Conservation (phyloP, 2,888 invertebrate genomes). For the Stenoptilia bipunctidactyla region DNA sequence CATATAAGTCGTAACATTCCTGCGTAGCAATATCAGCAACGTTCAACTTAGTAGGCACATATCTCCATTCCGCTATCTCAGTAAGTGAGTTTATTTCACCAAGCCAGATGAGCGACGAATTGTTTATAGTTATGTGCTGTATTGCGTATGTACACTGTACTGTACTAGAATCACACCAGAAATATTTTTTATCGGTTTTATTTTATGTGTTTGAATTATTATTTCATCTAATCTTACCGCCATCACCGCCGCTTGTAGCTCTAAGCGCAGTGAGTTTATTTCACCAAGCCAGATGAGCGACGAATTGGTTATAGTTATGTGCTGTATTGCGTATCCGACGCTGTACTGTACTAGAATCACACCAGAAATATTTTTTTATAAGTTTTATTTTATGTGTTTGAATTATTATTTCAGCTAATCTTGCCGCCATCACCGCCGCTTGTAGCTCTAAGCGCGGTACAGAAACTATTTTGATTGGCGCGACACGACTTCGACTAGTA, state of each 20-base stretch:
- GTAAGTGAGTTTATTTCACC: constrained; percentile 13
- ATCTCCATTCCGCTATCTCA: too few species aligned
- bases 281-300: constrained; percentile 12
- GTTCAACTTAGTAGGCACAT: too few species aligned
- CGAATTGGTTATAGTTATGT: constrained; percentile 12
- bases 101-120: constrained; percentile 11
- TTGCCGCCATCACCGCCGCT: constrained; percentile 12
- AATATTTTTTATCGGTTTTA: constrained; percentile 1
- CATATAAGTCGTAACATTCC: too few species aligned
- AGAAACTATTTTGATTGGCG: constrained; percentile 9
- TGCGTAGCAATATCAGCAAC: too few species aligned
- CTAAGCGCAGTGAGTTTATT: too few species aligned
- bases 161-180: constrained; percentile 11
- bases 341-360: constrained; percentile 9
- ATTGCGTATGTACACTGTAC: constrained; percentile 8
- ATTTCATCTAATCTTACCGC: constrained; percentile 11
- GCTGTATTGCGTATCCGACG: constrained; percentile 9
- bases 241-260: constrained; percentile 15
- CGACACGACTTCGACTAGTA: constrained; percentile 10
- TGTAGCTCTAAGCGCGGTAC: constrained; percentile 14
- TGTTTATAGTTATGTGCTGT: constrained; percentile 11
- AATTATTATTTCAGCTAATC: constrained; percentile 11
- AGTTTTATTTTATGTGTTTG: constrained; percentile 7
- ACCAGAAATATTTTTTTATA: constrained; percentile 5
- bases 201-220: constrained; percentile 8